Conservation (phyloP, 2,797 vertebrate genomes). For the Mus caroli region DNA sequence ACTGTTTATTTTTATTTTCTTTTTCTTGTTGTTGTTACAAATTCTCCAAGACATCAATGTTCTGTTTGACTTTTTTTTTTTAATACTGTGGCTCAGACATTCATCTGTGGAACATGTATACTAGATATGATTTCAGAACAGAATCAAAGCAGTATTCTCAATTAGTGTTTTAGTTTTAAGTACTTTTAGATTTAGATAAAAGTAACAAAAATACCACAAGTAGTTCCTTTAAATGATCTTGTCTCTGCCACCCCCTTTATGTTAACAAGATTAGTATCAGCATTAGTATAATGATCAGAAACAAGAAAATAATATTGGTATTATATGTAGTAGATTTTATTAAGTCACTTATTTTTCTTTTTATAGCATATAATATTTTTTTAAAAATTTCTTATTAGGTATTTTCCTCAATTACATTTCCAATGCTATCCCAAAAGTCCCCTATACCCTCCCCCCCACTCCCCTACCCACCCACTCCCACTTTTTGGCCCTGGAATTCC, state of each 20-base stretch:
- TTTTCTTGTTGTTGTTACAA: background rate
- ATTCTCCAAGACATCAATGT: background rate
- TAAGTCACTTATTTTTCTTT: background rate
- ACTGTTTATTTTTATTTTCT: background rate
- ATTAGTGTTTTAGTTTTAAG: slow-evolving; percentile 9
- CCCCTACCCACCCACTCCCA: no score
- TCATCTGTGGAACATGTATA: background rate
- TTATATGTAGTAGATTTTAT: slow-evolving; percentile 3
- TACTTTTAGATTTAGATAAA: slow-evolving; percentile 44
- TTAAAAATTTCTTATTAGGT: no score
- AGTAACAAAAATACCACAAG: background rate
- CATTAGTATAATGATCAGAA: background rate
- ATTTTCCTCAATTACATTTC: no score
- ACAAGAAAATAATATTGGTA: background rate
- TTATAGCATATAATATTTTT: background rate
- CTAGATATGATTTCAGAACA: background rate
- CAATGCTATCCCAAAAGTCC: no score
- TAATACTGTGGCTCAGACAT: background rate
- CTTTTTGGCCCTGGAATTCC: no score
- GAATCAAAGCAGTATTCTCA: background rate
- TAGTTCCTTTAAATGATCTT: background rate
- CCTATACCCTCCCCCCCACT: no score
- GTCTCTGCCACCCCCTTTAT: background rate
- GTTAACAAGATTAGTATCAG: background rate
- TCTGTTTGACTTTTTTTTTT: background rate